Base-by-base conservation (phyloP, 2,797 vertebrate species). In the Vultur gryphus region DNA sequence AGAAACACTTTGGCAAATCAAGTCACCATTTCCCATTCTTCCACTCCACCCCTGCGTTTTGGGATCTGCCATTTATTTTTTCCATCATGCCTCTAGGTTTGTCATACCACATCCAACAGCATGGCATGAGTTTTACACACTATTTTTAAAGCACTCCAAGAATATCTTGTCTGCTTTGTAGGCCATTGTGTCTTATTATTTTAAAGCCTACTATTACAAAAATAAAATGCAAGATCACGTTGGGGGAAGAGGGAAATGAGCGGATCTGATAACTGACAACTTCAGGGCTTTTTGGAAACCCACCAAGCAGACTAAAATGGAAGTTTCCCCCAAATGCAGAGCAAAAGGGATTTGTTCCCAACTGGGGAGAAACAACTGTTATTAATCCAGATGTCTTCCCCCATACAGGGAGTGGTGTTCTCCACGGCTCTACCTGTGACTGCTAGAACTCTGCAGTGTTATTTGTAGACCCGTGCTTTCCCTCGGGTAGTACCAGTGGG, bases 1-100 rank as follows among this genome's bases (percentile, higher is more conserved):
- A 77, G 84, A 84, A 84, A 24, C 84, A 35, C 70, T 95, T 84
- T 79, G 93, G 87, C 91, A 89, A 82, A 82, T 76, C 39, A 58
- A 92, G 81, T 69, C 55, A 35, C 75, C 66, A 1, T 69, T 89
- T 92, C 58, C 89, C 49, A 33, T 57, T 55, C 46, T 61, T 72
- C 29, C 29, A 26, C 65, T 39, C 87, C 89, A 58, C 78, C 82
- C 87, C 87, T 44, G 73, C 15, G 0, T 52, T 97, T 96, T 91
- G 73, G 43, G 62, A 72, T 89, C 58, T 95, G 89, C 86, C 87
- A 26, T 62, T 88, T 65, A 18, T n/a, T 81, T 87, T 93, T 71
- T 65, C 66, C 75, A 5, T 93, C 37, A 1, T 16, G 61, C 87
- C 84, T 81, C 77, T 75, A 57, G 84, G 54, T 89, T 95, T 13